Conservation (phyloP, 2,797 vertebrate genomes). For the Crenichthys baileyi region DNA sequence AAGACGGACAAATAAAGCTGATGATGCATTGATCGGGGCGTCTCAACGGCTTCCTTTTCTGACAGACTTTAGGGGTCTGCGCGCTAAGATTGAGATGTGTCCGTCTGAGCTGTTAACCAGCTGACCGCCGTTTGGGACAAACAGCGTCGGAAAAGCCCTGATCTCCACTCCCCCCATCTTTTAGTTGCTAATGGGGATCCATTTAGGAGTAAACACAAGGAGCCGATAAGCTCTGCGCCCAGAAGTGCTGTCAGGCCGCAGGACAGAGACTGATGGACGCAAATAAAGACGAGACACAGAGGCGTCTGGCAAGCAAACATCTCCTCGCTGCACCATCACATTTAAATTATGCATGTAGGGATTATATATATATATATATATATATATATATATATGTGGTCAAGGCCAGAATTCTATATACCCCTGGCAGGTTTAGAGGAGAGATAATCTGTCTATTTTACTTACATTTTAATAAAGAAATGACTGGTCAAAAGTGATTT, state of each 20-base stretch:
- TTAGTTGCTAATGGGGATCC: constrained; percentile 67
- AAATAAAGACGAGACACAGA: constrained; percentile 73
- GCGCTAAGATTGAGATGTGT: constrained; percentile 56
- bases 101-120: constrained; percentile 50
- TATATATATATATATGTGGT: too few relatives aligned
- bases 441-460: not conserved
- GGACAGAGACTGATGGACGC: constrained; percentile 64
- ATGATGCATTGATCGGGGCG: not conserved
- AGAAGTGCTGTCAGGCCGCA: constrained; percentile 35
- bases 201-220: constrained; percentile 65
- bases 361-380: too few relatives aligned
- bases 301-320: constrained; percentile 56
- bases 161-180: constrained; percentile 3
- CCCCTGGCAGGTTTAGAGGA: not conserved
- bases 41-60: constrained; percentile 7
- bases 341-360: not conserved
- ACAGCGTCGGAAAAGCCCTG: constrained; percentile 26
- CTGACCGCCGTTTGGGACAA: constrained; percentile 55
- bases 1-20: not conserved
- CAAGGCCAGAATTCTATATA: not conserved
- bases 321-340: not conserved
- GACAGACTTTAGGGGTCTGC: constrained; percentile 49
- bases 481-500: not conserved
- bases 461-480: not conserved
- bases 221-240: constrained; percentile 59